Evolutionary conservation across 2,797 vertebrate genomes (phyloP).

Genomic region (Fratercula arctica): DNA sequence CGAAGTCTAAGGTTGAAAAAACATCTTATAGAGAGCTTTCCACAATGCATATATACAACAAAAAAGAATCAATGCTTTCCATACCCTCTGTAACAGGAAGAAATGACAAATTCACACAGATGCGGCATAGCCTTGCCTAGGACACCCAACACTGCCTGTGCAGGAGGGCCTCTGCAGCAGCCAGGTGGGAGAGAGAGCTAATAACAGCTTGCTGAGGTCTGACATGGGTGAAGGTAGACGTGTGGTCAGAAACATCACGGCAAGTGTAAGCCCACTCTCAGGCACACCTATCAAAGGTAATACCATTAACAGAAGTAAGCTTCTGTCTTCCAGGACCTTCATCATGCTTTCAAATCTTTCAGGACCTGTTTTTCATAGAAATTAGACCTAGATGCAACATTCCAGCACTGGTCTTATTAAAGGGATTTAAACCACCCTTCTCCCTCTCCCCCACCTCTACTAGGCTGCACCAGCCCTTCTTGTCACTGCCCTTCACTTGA

Average conservation of each 20-base stretch:
- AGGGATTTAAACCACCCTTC: background rate
- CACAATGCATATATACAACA: background rate
- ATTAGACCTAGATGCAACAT: background rate
- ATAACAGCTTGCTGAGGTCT: background rate
- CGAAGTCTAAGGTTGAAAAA: background rate
- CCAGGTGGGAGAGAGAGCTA: too few relatives aligned
- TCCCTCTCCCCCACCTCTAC: background rate
- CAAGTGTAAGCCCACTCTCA: background rate
- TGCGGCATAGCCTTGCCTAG: background rate
- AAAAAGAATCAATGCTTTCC: background rate
- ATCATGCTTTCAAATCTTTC: background rate
- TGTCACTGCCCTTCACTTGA: background rate
- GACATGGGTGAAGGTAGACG: fast-evolving
- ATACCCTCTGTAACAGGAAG: background rate
- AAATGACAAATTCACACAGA: background rate
- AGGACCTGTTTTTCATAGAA: background rate
- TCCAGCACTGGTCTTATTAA: background rate
- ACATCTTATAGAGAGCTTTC: background rate
- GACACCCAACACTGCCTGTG: fast-evolving
- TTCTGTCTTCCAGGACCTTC: background rate
- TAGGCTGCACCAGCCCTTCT: background rate
- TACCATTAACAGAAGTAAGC: background rate
- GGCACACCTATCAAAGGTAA: background rate
- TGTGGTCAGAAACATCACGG: fast-evolving
- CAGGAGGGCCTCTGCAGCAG: background rate